Conservation (phyloP, 2,888 invertebrate species). For the Dasysyrphus albostriatus region DNA sequence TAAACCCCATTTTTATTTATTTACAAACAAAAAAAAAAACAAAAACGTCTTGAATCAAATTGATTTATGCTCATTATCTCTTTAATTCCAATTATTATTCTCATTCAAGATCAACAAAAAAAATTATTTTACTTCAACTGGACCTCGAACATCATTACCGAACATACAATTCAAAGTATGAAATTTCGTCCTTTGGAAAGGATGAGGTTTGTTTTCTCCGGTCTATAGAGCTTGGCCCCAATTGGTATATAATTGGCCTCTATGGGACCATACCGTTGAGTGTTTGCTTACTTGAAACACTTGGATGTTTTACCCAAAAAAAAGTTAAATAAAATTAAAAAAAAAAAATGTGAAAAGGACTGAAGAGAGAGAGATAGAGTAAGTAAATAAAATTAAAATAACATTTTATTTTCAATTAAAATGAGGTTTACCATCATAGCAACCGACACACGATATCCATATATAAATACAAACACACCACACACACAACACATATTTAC, state of each 20-base stretch:
- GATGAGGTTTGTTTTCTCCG: conserved; percentile 27
- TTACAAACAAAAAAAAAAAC: too few species aligned
- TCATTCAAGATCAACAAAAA: conserved; percentile 11
- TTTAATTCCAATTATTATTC: conserved; percentile 59
- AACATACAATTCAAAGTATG: conserved; percentile 57
- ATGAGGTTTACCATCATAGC: conserved; percentile 68
- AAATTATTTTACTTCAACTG: neutral
- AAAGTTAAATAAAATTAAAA: neutral
- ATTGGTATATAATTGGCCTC: conserved; percentile 72
- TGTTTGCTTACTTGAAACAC: conserved; percentile 28
- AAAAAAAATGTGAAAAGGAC: neutral
- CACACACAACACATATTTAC: conserved; percentile 1
- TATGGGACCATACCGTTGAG: conserved; percentile 45
- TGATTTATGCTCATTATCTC: conserved; percentile 64
- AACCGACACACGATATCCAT: conserved; percentile 29
- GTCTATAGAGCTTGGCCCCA: conserved; percentile 47
- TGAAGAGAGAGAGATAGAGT: conserved; percentile 5
- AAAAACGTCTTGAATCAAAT: neutral
- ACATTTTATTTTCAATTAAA: conserved; percentile 76
- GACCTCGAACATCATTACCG: conserved; percentile 51
- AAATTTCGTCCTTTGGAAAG: conserved; percentile 42
- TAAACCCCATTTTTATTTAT: too few species aligned
- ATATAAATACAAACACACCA: neutral
- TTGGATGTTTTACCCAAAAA: conserved; percentile 10
- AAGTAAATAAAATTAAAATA: conserved; percentile 75